Conservation (phyloP, 2,888 invertebrate species). For the Tipula unca region DNA sequence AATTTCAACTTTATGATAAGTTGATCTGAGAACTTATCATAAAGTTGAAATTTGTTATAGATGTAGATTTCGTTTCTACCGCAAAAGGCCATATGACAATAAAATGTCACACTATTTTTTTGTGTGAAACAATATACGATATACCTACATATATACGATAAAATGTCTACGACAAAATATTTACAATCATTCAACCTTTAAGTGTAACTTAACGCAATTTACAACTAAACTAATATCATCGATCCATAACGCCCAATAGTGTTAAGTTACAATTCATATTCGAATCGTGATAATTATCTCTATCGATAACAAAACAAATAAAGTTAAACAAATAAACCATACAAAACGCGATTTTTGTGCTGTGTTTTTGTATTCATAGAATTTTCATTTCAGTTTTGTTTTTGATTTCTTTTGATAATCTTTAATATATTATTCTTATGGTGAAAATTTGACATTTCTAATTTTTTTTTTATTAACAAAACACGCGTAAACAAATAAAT, state of each 20-base stretch:
- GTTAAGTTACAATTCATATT: neutral
- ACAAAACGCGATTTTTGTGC: neutral
- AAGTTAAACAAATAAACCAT: neutral
- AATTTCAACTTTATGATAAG: no score
- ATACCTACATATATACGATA: neutral
- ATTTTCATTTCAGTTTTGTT: neutral
- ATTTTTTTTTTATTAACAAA: neutral
- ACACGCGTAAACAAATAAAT: neutral
- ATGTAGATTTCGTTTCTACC: no score
- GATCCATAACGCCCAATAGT: neutral
- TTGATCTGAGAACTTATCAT: no score
- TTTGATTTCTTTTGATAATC: slow-evolving; percentile 4
- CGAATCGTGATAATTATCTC: neutral
- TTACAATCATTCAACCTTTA: neutral
- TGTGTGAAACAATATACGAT: no score
- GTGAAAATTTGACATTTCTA: neutral
- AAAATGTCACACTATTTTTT: no score
- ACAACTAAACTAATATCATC: neutral
- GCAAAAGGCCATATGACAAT: no score
- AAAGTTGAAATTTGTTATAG: no score
- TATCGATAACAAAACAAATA: neutral
- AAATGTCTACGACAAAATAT: neutral
- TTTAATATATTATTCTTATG: neutral
- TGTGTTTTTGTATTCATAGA: neutral
- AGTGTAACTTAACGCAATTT: neutral